A percentile compares a stretch with the other conserved stretches of the same genome.
These are phyloP conservation scores for Nothura maculosa DNA, from an alignment of 2,797 vertebrate species.

Conservation along the genomic window DNA sequence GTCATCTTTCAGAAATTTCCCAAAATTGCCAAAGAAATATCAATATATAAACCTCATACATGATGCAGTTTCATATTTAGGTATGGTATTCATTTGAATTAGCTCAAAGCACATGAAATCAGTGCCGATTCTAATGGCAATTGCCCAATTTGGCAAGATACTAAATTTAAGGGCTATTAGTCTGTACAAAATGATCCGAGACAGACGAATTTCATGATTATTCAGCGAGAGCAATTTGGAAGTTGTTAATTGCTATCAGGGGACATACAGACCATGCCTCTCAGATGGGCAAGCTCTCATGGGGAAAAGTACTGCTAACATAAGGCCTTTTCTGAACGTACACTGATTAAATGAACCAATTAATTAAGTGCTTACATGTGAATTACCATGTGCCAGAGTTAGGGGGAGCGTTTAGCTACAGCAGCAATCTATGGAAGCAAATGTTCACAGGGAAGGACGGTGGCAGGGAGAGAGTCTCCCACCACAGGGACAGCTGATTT, in stretches of 20 bases:
- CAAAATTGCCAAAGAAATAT: not conserved
- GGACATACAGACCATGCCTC: constrained; percentile 48
- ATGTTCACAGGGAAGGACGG: constrained; percentile 1
- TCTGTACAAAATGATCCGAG: constrained; percentile 36
- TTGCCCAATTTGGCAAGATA: constrained; percentile 37
- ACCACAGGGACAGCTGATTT: not conserved
- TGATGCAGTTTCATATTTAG: not conserved
- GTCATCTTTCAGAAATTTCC: not conserved
- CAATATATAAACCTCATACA: not conserved
- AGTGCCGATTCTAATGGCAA: constrained; percentile 7
- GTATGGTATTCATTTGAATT: not conserved
- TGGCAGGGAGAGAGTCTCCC: constrained; percentile 35
- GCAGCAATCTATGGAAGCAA: not conserved
- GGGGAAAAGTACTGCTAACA: constrained; percentile 52
- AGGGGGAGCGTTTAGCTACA: constrained; percentile 31
- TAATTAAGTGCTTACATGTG: constrained; percentile 66
- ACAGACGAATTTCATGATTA: constrained; percentile 64
- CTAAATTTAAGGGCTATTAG: constrained; percentile 68
- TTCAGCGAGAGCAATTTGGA: constrained; percentile 39
- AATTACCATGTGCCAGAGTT: constrained; percentile 44
- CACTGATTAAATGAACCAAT: constrained; percentile 66
- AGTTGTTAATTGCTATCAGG: constrained; percentile 59
- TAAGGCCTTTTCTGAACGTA: constrained; percentile 52
- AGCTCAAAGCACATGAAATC: constrained; percentile 17
- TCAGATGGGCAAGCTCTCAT: constrained; percentile 56